Percentiles rank a stretch among this genome's conserved stretches.
phyloP scores from a whole-genome alignment of 2,113 vertebrate species.

The Coracopsis vasa region DNA sequence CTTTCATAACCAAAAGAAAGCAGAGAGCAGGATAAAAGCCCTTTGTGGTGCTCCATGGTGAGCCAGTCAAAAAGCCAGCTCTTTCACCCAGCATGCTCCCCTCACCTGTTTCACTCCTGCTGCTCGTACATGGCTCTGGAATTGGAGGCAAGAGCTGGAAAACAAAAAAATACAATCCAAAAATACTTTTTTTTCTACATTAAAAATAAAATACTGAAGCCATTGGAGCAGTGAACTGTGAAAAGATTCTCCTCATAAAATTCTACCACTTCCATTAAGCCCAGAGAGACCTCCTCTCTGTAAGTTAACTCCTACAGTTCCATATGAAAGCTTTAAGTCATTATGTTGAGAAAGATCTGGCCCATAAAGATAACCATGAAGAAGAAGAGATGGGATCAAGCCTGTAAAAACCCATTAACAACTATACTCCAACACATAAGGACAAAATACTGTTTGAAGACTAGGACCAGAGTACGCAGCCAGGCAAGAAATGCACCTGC shows the following conservation, averaged over 20 bases:
- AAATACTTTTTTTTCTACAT: background rate
- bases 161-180: slow-evolving; percentile 2
- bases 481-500: background rate
- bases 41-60: background rate
- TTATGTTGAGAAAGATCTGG: background rate
- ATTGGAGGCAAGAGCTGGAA: slow-evolving; percentile 41
- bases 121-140: background rate
- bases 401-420: background rate
- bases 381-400: background rate
- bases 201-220: background rate
- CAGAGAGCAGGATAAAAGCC: background rate
- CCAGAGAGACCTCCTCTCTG: background rate
- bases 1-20: background rate
- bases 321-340: background rate
- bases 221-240: background rate
- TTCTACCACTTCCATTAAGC: background rate
- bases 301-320: background rate
- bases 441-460: background rate
- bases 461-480: background rate
- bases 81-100: slow-evolving; percentile 12
- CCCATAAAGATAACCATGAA: background rate
- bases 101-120: slow-evolving; percentile 31
- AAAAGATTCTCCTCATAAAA: background rate
- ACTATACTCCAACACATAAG: background rate
- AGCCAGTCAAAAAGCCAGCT: slow-evolving; percentile 1